Base-by-base conservation (phyloP, 2,797 vertebrate species). In the Percopsis omiscomaycus region DNA sequence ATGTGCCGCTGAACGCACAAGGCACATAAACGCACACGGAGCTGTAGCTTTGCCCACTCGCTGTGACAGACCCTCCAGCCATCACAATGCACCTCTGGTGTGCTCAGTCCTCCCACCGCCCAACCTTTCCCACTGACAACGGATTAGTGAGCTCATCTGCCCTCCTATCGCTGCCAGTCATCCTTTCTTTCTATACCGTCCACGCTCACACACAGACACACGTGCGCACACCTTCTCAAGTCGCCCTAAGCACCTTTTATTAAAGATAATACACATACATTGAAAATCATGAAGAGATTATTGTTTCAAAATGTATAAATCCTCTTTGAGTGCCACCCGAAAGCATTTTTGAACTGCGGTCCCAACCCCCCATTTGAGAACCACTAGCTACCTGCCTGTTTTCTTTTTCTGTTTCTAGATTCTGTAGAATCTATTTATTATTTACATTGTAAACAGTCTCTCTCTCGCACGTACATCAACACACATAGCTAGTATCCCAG, bases 31-130 rank as follows among this genome's bases (percentile, higher is more conserved):
- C 29, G 48, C 45, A 60, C 58, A 47, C 46, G 14, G 13, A 10
- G 13, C 5, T 16, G 4, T 51, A 11, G 12, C 27, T 52, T 46
- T 58, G 47, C 69, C 51, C 48, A 0, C 69, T 68, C 49, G 29
- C 49, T 59, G 46, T 5, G 29, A 64, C 65, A 50, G 50, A 73
- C 59, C 52, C 71, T 64, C 71, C 67, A 60, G 66, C 65, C 59
- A 68, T 76, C 63, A 54, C 62, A 73, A 66, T 73, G 55, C 58
- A 75, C 56, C 62, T 80, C 64, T 72, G 75, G 64, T 66, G 68
- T 15, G 0, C 46, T 73, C n/a, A 0, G 10, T 58, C 77, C 73
- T 74, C 71, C 75, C 73, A 69, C 64, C 78, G 9, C 53, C 61
- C 73, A 64, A 51, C 56, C 61, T 80, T 73, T 69, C 22, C 68